These are phyloP conservation scores for Lasioglossum villosulum DNA, from an alignment of 2,888 invertebrate species.

Conservation along the genomic window DNA sequence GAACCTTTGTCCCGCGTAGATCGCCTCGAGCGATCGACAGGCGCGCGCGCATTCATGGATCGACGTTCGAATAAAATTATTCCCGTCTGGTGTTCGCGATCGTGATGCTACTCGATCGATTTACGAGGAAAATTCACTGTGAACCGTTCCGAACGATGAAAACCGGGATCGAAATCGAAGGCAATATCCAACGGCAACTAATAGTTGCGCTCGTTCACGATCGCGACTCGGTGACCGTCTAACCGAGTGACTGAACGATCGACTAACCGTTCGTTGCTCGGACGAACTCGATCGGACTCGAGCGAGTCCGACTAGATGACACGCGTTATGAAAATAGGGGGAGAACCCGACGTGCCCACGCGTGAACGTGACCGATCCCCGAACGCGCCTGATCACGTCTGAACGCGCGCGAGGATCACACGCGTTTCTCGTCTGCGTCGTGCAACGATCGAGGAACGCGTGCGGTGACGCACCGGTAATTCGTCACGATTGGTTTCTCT, in stretches of 20 bases:
- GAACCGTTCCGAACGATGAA: neutral
- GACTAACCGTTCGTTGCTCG: conserved; percentile 60
- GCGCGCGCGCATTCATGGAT: neutral
- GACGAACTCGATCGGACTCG: conserved; percentile 44
- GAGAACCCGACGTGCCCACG: conserved; percentile 56
- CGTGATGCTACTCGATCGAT: too few relatives aligned
- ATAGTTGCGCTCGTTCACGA: conserved; percentile 48
- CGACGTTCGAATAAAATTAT: neutral
- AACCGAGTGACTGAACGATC: conserved; percentile 72
- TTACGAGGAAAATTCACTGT: neutral
- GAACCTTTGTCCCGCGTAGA: neutral
- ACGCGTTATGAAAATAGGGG: conserved; percentile 65
- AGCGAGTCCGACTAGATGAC: conserved; percentile 54
- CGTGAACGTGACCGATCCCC: conserved; percentile 27
- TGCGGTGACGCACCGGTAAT: neutral
- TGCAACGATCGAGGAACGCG: neutral
- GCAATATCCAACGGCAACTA: neutral
- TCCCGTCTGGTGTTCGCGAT: neutral
- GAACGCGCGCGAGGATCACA: conserved; percentile 8
- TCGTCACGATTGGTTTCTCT: neutral
- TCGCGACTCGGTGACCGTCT: conserved; percentile 76
- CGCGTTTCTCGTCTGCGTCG: conserved; percentile 22
- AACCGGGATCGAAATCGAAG: neutral
- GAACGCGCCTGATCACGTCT: conserved; percentile 6
- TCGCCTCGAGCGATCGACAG: neutral